Evolutionary conservation across 2,888 invertebrate genomes (phyloP).

Genomic region (Chalcosyrphus nemorum): DNA sequence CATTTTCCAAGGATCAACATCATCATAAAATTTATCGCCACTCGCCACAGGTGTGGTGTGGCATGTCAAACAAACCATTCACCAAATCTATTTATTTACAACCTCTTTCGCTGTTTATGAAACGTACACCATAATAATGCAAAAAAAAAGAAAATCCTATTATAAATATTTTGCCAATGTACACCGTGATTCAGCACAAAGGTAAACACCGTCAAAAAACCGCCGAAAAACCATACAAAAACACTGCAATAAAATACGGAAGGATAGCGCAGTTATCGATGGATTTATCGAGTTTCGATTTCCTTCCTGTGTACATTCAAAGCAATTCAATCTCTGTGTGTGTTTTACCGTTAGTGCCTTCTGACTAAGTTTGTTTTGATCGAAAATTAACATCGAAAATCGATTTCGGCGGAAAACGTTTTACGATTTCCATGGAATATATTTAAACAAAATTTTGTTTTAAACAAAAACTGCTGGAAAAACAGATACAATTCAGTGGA

Average conservation of each 20-base stretch:
- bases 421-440: not conserved
- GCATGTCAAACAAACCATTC: conserved; percentile 22
- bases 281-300: conserved; percentile 41
- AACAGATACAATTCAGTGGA: conserved; percentile 36
- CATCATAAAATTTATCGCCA: conserved; percentile 5
- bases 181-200: conserved; percentile 20
- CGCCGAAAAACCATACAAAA: conserved; percentile 15
- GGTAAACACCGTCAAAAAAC: conserved; percentile 47
- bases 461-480: not conserved
- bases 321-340: not conserved
- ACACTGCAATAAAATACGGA: conserved; percentile 38
- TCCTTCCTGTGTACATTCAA: conserved; percentile 1
- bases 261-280: conserved; percentile 22
- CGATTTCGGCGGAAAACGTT: conserved; percentile 4
- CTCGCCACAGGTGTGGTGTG: conserved; percentile 18
- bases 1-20: not conserved
- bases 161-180: conserved; percentile 21
- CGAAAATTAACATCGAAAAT: not conserved
- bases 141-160: not conserved
- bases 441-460: not conserved
- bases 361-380: conserved; percentile 1
- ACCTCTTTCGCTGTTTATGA: not conserved
- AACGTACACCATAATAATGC: not conserved
- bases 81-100: conserved; percentile 15
- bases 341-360: not conserved